Conservation (phyloP, 2,888 invertebrate genomes). For the Tipula helvola region DNA sequence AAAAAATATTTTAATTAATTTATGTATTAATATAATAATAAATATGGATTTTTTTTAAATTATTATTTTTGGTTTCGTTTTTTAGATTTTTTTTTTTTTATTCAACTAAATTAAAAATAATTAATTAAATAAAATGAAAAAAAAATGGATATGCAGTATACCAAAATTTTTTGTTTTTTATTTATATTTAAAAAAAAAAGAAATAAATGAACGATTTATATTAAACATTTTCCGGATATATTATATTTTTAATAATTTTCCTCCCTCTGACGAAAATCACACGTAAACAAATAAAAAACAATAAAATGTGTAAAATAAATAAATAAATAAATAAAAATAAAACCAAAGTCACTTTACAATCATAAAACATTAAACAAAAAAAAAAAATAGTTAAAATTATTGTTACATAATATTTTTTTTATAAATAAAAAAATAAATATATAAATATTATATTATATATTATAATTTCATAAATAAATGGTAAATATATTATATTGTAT, state of each 20-base stretch:
- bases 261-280: background rate
- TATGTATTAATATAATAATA: background rate
- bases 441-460: background rate
- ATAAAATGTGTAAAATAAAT: background rate
- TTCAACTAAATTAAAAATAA: conserved; percentile 5
- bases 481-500: background rate
- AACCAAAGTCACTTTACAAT: background rate
- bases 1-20: background rate
- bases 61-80: background rate
- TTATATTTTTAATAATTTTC: background rate
- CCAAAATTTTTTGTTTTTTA: conserved; percentile 6
- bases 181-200: background rate
- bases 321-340: background rate
- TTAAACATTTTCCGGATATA: background rate
- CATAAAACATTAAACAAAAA: background rate
- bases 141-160: conserved; percentile 11
- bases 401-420: background rate
- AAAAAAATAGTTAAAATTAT: background rate
- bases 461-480: background rate
- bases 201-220: background rate
- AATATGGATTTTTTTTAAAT: background rate
- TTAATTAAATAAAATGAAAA: background rate
- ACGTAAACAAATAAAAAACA: background rate
- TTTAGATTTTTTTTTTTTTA: background rate
- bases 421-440: background rate